Evolutionary conservation across 92 coral and sea anemone genomes (phyloP).

Genomic region (Epizoanthus rinbou): DNA sequence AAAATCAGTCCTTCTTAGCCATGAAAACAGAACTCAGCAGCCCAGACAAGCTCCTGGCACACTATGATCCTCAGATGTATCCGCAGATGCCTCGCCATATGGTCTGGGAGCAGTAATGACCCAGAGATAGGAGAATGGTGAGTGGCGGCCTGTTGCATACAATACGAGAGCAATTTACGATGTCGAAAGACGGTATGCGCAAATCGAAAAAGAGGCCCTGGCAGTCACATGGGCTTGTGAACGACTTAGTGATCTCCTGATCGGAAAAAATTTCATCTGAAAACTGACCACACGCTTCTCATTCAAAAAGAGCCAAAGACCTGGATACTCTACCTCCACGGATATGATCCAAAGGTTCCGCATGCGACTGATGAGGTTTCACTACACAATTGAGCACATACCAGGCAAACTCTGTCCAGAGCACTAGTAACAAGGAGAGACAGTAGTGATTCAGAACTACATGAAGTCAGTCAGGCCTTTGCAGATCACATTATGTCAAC

Average conservation of each 20-base stretch:
- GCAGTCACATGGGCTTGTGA: conserved; percentile 46
- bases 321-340: conserved; percentile 25
- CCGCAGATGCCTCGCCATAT: conserved; percentile 18
- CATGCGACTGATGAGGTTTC: not conserved
- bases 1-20: conserved; percentile 33
- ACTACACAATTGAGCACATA: not conserved
- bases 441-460: conserved; percentile 9
- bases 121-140: not conserved
- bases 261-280: not conserved
- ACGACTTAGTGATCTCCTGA: conserved; percentile 29
- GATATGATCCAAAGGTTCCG: conserved; percentile 5
- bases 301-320: not conserved
- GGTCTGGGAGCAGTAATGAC: conserved; percentile 22
- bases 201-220: conserved; percentile 22
- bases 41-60: conserved; percentile 12
- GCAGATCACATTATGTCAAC: conserved; percentile 17
- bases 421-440: conserved; percentile 22
- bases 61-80: conserved; percentile 23
- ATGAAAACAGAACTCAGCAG: conserved; percentile 20
- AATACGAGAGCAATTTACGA: no score
- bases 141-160: conserved; percentile 1
- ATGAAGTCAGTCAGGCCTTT: conserved; percentile 32
- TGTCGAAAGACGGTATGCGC: conserved; percentile 28
- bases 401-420: conserved; percentile 20
- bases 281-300: not conserved